Evolutionary conservation across 2,113 vertebrate genomes (phyloP).

Genomic region (Desmodus rotundus): DNA sequence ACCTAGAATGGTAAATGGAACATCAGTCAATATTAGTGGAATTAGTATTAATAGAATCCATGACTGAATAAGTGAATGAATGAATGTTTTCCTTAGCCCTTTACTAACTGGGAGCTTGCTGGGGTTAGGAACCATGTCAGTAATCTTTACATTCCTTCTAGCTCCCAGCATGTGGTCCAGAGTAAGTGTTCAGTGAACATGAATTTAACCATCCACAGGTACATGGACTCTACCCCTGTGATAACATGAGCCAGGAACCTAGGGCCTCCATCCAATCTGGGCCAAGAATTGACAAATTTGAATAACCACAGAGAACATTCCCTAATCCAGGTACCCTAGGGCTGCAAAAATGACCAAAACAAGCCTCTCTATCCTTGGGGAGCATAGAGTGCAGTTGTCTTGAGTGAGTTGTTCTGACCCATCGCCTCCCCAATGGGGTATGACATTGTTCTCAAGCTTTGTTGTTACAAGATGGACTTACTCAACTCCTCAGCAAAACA

Average conservation of each 20-base stretch:
- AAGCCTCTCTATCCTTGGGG: not conserved
- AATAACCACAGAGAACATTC: not conserved
- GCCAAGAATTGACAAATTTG: not conserved
- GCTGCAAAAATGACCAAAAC: not conserved
- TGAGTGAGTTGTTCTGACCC: constrained; percentile 57
- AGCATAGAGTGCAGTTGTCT: not conserved
- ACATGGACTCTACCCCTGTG: not conserved
- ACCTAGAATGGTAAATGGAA: not conserved
- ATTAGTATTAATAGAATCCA: not conserved
- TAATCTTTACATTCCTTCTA: not conserved
- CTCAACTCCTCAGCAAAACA: constrained; percentile 38
- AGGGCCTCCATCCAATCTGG: not conserved
- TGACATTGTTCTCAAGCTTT: not conserved
- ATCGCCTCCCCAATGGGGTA: constrained; percentile 35
- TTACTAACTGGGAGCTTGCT: not conserved
- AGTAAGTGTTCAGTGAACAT: not conserved
- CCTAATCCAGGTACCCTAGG: not conserved
- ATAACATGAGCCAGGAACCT: not conserved
- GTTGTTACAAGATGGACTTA: not conserved
- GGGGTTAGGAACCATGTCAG: not conserved
- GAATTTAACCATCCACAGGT: not conserved
- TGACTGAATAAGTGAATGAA: not conserved
- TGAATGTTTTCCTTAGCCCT: not conserved
- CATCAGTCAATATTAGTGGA: not conserved
- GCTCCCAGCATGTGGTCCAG: not conserved